Evolutionary conservation across 2,797 vertebrate species (phyloP).

Genomic region (Eutrigla gurnardus): DNA sequence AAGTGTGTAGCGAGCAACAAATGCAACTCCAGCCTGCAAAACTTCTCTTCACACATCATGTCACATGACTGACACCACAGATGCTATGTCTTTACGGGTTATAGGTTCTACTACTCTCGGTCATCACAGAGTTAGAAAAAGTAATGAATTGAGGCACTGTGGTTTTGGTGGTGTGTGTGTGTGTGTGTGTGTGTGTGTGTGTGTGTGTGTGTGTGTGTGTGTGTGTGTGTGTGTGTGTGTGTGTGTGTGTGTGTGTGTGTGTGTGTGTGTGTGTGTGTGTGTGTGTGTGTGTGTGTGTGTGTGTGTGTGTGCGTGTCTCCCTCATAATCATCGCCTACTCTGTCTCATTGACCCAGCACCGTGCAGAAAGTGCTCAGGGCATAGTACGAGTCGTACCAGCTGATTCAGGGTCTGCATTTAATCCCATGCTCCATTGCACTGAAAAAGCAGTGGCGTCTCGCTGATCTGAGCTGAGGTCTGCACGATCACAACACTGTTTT

Average conservation of each 20-base stretch:
- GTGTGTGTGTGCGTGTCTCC: constrained; percentile 23
- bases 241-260: constrained; percentile 19
- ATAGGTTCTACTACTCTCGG: constrained; percentile 8
- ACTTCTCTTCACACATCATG: constrained; percentile 30
- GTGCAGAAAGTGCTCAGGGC: constrained; percentile 55
- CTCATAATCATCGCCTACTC: constrained; percentile 62
- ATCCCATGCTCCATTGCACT: constrained; percentile 66
- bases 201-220: constrained; percentile 16
- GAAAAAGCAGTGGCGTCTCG: constrained; percentile 46
- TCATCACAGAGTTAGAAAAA: constrained; percentile 29
- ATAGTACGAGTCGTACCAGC: constrained; percentile 57
- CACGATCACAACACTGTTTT: constrained; percentile 40
- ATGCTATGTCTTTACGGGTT: constrained; percentile 17
- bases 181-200: constrained; percentile 22
- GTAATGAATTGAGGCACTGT: constrained; percentile 18
- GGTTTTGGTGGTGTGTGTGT: constrained; percentile 13
- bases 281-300: constrained; percentile 16
- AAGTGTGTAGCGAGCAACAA: constrained; percentile 36
- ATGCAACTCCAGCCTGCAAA: constrained; percentile 39
- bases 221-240: constrained; percentile 20
- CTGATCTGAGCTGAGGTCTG: constrained; percentile 62
- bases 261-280: constrained; percentile 23
- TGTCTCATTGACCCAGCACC: constrained; percentile 61
- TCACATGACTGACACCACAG: constrained; percentile 32
- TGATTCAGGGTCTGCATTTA: constrained; percentile 73